Base-by-base conservation (phyloP, 2,888 invertebrate species). In the Nomada goodeniana region DNA sequence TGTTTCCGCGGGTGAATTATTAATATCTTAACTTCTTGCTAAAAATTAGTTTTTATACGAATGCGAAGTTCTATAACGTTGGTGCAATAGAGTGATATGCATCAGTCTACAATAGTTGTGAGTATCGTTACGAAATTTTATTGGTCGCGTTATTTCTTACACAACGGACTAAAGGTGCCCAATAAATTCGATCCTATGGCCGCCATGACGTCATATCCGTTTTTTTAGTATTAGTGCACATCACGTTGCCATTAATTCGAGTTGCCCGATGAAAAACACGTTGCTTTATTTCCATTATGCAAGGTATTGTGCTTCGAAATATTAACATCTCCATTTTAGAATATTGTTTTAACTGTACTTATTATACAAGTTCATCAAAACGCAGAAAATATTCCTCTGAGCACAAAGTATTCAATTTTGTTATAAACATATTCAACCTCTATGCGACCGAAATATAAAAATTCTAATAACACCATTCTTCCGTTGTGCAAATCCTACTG, bases 121-220 rank as follows among this genome's bases (percentile, higher is more conserved):
- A 78, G 63, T 68, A 61, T 1, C 57, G 26, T 52, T n/a, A n/a
- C 1, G 15, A 55, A 61, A 61, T 67, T 53, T 50, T 20, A 4
- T 55, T 29, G 11, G 2, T 55, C 36, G 10, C 4, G 18, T 18
- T 29, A 53, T 18, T 10, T 60, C 9, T 23, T 36, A 18, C 53
- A 23, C 57, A 20, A 57, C 29, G 20, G 18, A 29, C n/a, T 52
- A 50, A 15, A 42, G 20, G 36, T 52, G 68, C 44, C 9, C 47
- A 67, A 47, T 68, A 82, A 68, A 68, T 80, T 82, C 57, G 52
- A 68, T 80, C 67, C 57, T 61, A 80, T 70, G 75, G 70, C 70
- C 53, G 61, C 63, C 36, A 42, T 82, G 74, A 82, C 80, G 71
- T 75, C 82, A 82, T 53, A 70, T 82, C 82, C 82, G 82, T 80